Evolutionary conservation across 1,140 invertebrate species (phyloP), one percentile per base, ranked within the genome.

Genomic region (Anastrepha obliqua): DNA sequence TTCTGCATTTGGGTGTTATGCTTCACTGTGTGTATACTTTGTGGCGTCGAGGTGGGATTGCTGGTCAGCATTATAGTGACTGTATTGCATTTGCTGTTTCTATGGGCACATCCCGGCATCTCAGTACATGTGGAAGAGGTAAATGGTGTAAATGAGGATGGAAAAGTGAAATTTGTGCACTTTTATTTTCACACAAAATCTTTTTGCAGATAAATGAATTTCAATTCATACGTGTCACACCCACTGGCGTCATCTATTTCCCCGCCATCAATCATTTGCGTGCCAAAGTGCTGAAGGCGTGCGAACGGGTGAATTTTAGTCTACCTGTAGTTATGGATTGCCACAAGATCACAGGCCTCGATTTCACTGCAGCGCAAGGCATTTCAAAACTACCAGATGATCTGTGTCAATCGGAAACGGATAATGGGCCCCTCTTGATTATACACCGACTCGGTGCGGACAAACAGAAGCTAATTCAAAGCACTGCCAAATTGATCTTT

Each of bases 21-120:
- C 67, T 98, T 98, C 91, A 89, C 96, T 17, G 95, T 96, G 29
- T 97, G 97, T 89, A 94, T 99, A 42, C 93, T 95, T 20, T 95
- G 96, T 87, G 97, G 97, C 5, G 96, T 99, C 11, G 97, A 99
- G 94, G 96, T 97, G 90, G 98, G 98, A 62, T 97, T 99, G 91
- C 94, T 98, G 42, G 95, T 97, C 74, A 98, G 98, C 62, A 97
- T 98, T 86, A 95, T 95, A n/a, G 95, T 97, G 74, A 97, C 97
- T 89, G 94, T 98, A 11, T 93, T 97, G 51, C 96, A 98, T 90
- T 93, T 99, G 42, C 94, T 99, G 1, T 97, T 97, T 93, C 95
- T 96, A 2, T 96, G 97, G 89, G 97, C 97, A 3, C 94, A 97
- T 89, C 98, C 98, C 4, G 95, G 95, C 81, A 94, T 97, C 58